These are phyloP conservation scores for Sebastolobus altivelis DNA, from an alignment of 2,797 vertebrate species.

Conservation along the genomic window DNA sequence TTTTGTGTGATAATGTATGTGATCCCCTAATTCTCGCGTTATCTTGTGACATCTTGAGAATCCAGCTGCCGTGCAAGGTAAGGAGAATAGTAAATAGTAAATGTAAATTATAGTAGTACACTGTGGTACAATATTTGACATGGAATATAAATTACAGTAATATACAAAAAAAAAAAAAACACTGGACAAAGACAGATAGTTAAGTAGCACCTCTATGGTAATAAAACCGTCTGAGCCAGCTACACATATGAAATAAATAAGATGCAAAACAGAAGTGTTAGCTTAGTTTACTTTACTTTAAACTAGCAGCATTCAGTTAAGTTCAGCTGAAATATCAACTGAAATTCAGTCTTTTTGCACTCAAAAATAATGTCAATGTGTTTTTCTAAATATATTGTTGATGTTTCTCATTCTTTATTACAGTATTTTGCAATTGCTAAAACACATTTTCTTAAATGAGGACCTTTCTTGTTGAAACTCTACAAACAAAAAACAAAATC, in stretches of 20 bases:
- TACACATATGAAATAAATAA: neutral
- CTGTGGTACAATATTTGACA: neutral
- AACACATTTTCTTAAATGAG: too few species aligned
- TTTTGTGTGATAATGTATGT: too few species aligned
- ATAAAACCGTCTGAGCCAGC: neutral
- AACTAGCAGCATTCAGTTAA: too few species aligned
- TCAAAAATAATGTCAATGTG: neutral
- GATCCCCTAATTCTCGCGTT: too few species aligned
- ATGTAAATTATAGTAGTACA: neutral
- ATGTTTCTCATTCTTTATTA: too few species aligned
- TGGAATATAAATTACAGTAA: neutral
- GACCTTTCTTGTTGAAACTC: too few species aligned
- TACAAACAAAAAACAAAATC: too few species aligned
- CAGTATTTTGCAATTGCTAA: too few species aligned
- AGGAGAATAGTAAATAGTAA: neutral
- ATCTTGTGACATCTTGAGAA: too few species aligned
- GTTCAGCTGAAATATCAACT: too few species aligned
- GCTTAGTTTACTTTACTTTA: neutral
- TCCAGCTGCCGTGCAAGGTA: too few species aligned
- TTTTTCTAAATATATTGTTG: neutral
- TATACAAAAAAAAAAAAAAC: neutral
- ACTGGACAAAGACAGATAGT: neutral
- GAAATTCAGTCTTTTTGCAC: too few species aligned
- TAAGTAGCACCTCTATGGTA: neutral
- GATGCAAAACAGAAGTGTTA: neutral